Conservation (phyloP, 2,113 vertebrate genomes). For the Anolis sagrei region DNA sequence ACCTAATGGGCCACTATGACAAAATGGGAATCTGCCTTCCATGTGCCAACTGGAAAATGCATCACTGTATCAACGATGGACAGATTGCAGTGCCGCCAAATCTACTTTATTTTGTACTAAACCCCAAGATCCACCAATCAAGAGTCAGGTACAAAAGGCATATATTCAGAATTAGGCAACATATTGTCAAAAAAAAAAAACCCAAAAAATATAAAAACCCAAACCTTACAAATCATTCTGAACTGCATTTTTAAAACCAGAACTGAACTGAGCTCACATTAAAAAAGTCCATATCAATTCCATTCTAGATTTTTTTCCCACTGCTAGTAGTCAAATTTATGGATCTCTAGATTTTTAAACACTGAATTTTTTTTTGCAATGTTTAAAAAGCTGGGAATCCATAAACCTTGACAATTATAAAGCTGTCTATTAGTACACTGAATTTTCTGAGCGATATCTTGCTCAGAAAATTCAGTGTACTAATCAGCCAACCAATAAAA, state of each 20-base stretch:
- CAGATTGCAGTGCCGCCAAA: neutral
- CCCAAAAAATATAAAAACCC: no score
- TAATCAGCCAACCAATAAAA: constrained; percentile 3
- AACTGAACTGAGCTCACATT: neutral
- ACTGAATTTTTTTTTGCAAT: neutral
- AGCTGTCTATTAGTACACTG: neutral
- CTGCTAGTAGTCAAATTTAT: neutral
- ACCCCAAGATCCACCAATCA: neutral
- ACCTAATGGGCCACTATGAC: neutral
- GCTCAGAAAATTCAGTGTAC: no score
- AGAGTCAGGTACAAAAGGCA: neutral
- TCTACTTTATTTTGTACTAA: neutral
- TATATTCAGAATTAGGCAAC: neutral
- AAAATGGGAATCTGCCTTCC: neutral
- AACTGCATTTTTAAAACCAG: neutral
- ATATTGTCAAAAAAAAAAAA: no score
- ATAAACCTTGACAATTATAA: neutral
- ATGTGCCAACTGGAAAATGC: neutral
- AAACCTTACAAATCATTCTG: no score
- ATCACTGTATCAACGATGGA: neutral
- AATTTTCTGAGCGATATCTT: neutral
- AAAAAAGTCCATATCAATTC: neutral
- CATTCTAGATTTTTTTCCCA: neutral
- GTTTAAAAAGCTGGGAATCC: neutral
- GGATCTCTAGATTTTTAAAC: no score